These are phyloP conservation scores for Cataglyphis rosenhaueri DNA, from an alignment of 2,888 invertebrate species.

Conservation along the genomic window DNA sequence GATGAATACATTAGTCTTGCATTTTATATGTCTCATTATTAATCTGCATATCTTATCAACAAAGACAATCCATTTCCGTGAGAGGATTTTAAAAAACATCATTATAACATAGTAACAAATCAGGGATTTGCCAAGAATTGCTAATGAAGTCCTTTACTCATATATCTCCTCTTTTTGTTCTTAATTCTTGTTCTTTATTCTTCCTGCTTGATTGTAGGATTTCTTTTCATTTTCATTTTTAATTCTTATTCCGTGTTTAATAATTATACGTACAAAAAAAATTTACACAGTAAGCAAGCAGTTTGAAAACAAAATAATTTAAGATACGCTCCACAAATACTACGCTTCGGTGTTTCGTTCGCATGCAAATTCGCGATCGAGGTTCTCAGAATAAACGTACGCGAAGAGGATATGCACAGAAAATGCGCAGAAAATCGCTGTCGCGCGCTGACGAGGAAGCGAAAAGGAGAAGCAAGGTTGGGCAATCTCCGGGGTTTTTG, in stretches of 20 bases:
- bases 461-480: slow-evolving; percentile 5
- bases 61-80: background rate
- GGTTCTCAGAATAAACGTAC: background rate
- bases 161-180: background rate
- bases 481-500: slow-evolving; percentile 17
- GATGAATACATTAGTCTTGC: background rate
- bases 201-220: too few species aligned
- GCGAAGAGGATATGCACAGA: background rate
- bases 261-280: background rate
- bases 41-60: background rate
- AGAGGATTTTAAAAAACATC: background rate
- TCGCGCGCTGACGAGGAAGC: slow-evolving; percentile 20
- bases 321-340: background rate
- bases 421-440: slow-evolving; percentile 10
- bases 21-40: background rate
- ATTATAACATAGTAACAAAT: background rate
- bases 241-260: background rate
- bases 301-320: background rate
- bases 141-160: background rate
- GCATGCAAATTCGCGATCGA: background rate
- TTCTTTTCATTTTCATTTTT: too few species aligned
- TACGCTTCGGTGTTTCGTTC: background rate
- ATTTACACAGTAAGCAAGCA: background rate
- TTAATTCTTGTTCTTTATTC: background rate
- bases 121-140: background rate